Base-by-base conservation (phyloP, 2,797 vertebrate genomes). In the Eutrigla gurnardus region DNA sequence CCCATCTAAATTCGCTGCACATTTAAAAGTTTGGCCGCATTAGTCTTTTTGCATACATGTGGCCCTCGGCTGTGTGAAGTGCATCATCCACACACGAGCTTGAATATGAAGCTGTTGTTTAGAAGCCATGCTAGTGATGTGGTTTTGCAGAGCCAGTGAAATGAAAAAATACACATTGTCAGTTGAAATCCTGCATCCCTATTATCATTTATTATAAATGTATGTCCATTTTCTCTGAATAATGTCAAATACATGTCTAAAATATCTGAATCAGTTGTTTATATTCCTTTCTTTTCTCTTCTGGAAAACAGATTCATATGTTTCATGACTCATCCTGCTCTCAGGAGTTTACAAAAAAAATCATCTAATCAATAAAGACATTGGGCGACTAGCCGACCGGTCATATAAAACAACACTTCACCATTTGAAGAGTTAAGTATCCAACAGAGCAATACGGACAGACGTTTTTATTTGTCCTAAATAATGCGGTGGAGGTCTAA, bases 1-100 rank as follows among this genome's bases (percentile, higher is more conserved):
- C 84, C 71, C 78, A 90, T 79, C 75, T 25, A 77, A 42, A 75
- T 83, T 86, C 57, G 69, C 62, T 77, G 53, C 39, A 82, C 64
- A 80, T 73, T 71, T 54, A 69, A 78, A 50, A 54, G 43, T 45
- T 60, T 54, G 75, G 66, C 54, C 66, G 58, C 47, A 43, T 68
- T 58, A 36, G 39, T 36, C 17, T 54, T 25, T 75, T 49, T 70
- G 43, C 43, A 73, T 6, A 15, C 45, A 33, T 12, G 2, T 18
- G 15, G 17, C 9, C 10, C 13, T 46, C 2, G 25, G 47, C 50
- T 9, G 50, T 62, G 52, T 14, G n/a, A 70, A 25, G 25, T 25
- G 25, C 25, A 25, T 25, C 25, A 25, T 37, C 42, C 25, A 77
- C 17, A 70, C 15, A 47, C 49, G 18, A 60, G 50, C 6, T 37